phyloP scores from a whole-genome alignment of 2,888 invertebrate genomes.

The Aphodius sticticus region DNA sequence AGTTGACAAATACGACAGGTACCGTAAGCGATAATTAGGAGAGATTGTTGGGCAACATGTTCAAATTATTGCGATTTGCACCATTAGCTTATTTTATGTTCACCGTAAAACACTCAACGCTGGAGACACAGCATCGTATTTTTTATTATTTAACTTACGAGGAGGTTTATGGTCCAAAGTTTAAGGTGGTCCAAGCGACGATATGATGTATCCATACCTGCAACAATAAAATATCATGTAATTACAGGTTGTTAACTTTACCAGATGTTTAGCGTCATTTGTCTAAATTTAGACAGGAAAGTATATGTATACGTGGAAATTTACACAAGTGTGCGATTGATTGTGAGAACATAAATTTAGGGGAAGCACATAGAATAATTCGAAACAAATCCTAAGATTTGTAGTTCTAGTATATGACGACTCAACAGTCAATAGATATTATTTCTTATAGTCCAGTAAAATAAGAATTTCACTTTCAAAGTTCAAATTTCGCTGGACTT shows the following conservation, averaged over 20 bases:
- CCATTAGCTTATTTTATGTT: neutral
- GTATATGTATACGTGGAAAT: too few relatives aligned
- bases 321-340: too few relatives aligned
- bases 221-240: neutral
- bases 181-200: neutral
- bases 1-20: conserved; percentile 19
- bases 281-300: too few relatives aligned
- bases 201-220: neutral
- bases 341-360: too few relatives aligned
- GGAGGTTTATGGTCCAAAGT: neutral
- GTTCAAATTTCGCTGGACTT: too few relatives aligned
- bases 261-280: too few relatives aligned
- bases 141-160: neutral
- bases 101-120: neutral
- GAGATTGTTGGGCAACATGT: conserved; percentile 9
- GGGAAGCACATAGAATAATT: too few relatives aligned
- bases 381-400: too few relatives aligned
- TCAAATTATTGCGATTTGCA: conserved; percentile 4
- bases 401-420: too few relatives aligned
- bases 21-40: conserved; percentile 23
- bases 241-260: neutral
- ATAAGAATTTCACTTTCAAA: too few relatives aligned
- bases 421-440: too few relatives aligned
- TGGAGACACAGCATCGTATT: neutral
- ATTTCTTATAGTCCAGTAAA: too few relatives aligned